Conservation (phyloP, 2,113 vertebrate species). For the Danio rerio region DNA sequence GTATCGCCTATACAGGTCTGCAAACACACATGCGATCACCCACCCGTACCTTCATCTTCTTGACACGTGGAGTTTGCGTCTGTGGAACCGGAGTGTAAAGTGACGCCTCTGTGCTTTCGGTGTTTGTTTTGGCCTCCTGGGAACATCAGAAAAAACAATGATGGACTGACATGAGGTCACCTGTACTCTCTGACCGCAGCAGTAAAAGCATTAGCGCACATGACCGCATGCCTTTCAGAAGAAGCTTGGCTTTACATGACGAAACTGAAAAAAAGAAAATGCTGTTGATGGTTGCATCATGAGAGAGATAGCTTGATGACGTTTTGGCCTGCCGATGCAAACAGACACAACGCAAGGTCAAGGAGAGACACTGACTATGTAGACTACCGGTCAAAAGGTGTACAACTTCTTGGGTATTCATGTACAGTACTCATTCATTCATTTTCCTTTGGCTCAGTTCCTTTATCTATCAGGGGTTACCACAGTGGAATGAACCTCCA, state of each 20-base stretch:
- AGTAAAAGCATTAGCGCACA: not conserved
- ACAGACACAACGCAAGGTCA: conserved; percentile 8
- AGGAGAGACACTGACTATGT: not conserved
- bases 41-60: conserved; percentile 64
- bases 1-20: conserved; percentile 6
- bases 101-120: conserved; percentile 44
- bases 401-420: too few relatives aligned
- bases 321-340: not conserved
- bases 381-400: too few relatives aligned
- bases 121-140: conserved; percentile 60
- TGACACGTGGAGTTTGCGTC: conserved; percentile 59
- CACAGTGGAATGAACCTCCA: too few relatives aligned
- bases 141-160: conserved; percentile 46
- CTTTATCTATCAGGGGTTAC: too few relatives aligned
- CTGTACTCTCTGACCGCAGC: not conserved
- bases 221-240: not conserved
- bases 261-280: not conserved
- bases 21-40: conserved; percentile 24
- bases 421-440: too few relatives aligned
- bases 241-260: not conserved
- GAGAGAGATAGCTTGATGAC: not conserved
- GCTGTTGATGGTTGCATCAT: conserved; percentile 16
- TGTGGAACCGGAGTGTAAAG: conserved; percentile 36
- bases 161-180: conserved; percentile 36
- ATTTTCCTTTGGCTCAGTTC: too few relatives aligned